Base-by-base conservation (phyloP, 2,797 vertebrate species). In the Okamejei kenojei region DNA sequence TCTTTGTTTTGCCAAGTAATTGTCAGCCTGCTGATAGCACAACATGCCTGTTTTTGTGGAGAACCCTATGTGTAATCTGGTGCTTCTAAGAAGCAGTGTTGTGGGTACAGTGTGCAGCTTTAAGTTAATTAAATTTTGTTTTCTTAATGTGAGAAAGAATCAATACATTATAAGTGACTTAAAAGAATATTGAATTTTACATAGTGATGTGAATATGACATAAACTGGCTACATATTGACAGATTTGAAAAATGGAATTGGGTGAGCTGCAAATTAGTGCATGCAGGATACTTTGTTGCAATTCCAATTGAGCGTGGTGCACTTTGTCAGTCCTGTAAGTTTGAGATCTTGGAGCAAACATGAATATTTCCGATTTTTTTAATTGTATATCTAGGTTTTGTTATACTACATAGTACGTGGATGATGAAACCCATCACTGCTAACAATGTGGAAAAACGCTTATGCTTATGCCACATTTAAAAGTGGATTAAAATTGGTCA, bases 201-300 rank as follows among this genome's bases (percentile, higher is more conserved):
- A 95, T 95, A 94, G 94, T 93, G 23, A 96, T 96, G 96, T 95
- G 96, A 96, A 96, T 96, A 95, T 95, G 94, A 96, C 96, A 96
- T 96, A 95, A 96, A 95, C 96, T 95, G 96, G 95, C 94, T 95
- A 96, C 96, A 96, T 96, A 95, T 93, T 92, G 90, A 92, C 90
- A 92, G 35, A 74, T 92, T 92, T 92, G 90, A 76, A 92, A 38
- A 35, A 92, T 92, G 23, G 45, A 73, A 76, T 76, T 76, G 71
- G 90, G 35, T 29, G 35, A 92, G 68, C n/a, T 91, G 68, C 88
- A 91, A 91, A 91, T 91, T 73, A 91, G 73, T 74, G 65, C 26
- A 76, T 17, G 26, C 26, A 76, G 29, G 38, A 58, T 92, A 92
- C 26, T 74, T 74, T 92, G 90, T 26, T 92, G 26, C 38, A 26